Evolutionary conservation across 2,797 vertebrate species (phyloP), one percentile per base, ranked within the genome.

Genomic region (Oreochromis mossambicus): DNA sequence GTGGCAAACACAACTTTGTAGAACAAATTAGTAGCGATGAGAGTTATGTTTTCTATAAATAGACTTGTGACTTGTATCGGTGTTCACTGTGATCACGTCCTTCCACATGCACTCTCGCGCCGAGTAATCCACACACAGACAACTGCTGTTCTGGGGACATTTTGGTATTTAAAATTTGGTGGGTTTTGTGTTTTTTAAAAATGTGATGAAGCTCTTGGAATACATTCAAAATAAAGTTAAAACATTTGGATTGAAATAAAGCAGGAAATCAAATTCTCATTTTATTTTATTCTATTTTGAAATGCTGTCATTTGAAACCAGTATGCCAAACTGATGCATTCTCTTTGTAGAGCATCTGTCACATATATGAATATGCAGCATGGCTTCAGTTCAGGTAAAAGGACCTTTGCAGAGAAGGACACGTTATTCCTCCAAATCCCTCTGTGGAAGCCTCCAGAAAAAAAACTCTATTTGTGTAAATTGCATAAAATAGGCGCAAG

Each of bases 81-180:
- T 95, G 92, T 95, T 94, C 94, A 96, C 95, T 95, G 95, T 96
- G 95, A 96, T 91, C 21, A 83, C 88, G 89, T 92, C 79, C 63
- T 91, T 89, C 79, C 75, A 80, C 32, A 61, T 82, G 88, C 76
- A 26, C 43, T 50, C 43, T 36, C 26, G 3, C 17, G n/a, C 68
- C 0, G 3, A 73, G 68, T 50, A 32, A 0, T 32, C 43, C 24
- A 32, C 70, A 2, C 66, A 75, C 17, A n/a, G 26, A 75, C 46
- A 75, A 50, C 24, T 73, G 68, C 41, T 50, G 24, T 48, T 50
- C 24, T n/a, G 43, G 68, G 8, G 15, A 76, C 55, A 50, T 15
- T 38, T 52, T 36, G 21, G 9, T 4, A 7, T 38, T 78, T 66
- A 15, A 75, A 50, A 75, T 32, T 50, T 50, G 24, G 41, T 73